Base-by-base conservation (phyloP, 2,797 vertebrate species). In the Chanos chanos region DNA sequence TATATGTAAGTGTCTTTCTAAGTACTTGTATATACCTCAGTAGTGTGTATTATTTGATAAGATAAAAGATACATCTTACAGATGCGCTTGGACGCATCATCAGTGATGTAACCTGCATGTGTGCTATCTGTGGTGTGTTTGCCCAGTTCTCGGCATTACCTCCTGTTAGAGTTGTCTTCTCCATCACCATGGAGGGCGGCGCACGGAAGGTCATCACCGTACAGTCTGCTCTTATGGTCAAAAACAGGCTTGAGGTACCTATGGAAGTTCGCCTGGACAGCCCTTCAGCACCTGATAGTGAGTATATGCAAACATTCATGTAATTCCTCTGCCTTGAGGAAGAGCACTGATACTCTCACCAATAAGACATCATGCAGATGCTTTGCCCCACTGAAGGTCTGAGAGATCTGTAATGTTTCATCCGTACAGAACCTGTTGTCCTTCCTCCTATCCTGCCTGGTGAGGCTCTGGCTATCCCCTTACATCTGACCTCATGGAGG, bases 281-380 rank as follows among this genome's bases (percentile, higher is more conserved):
- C 66, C 95, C 97, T 0, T 98, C 96, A 0, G 97, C 94, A 8
- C 97, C 96, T 1, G 97, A 99, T 86, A 99, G 97, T 99, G 72
- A 81, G 95, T 86, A 1, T 31, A 16, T 5, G n/a, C n/a, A n/a
- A n/a, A n/a, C n/a, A n/a, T n/a, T n/a, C n/a, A n/a, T n/a, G n/a
- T n/a, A n/a, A n/a, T n/a, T n/a, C n/a, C n/a, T n/a, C n/a, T n/a
- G n/a, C n/a, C n/a, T n/a, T n/a, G n/a, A n/a, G n/a, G n/a, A n/a
- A n/a, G n/a, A n/a, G n/a, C n/a, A n/a, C n/a, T n/a, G n/a, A n/a
- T n/a, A n/a, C n/a, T n/a, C n/a, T n/a, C n/a, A n/a, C n/a, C n/a
- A n/a, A n/a, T n/a, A n/a, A n/a, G n/a, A n/a, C n/a, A n/a, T n/a
- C n/a, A n/a, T n/a, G n/a, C n/a, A n/a, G n/a, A n/a, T n/a, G n/a